Evolutionary conservation across 1,140 invertebrate species (phyloP).

Genomic region (Polypedilum vanderplanki): DNA sequence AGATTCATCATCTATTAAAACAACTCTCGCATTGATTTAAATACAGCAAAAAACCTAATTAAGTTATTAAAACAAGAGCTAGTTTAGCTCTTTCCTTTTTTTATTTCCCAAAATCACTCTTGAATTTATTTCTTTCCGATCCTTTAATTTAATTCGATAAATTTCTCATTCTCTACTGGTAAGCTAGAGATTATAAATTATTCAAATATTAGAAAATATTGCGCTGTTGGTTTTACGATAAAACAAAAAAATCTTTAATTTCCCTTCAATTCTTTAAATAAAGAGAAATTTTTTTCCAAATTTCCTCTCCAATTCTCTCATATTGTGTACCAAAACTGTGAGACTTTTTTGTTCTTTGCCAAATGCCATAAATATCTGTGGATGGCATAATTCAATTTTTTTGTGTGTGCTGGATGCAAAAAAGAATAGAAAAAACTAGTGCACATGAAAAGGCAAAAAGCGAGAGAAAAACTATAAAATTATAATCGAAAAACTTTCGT

Average conservation of each 20-base stretch:
- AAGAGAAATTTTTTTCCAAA: neutral
- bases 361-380: slow-evolving; percentile 19
- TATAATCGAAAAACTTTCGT: slow-evolving; percentile 28
- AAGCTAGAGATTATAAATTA: neutral
- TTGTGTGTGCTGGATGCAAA: neutral
- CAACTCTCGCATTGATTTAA: too few species aligned
- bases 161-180: too few species aligned
- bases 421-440: neutral
- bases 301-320: neutral
- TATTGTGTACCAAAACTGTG: neutral
- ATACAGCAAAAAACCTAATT: too few species aligned
- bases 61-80: too few species aligned
- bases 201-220: slow-evolving; percentile 10
- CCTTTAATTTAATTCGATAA: too few species aligned
- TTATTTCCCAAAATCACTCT: too few species aligned
- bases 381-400: slow-evolving; percentile 12
- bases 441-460: neutral
- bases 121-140: too few species aligned
- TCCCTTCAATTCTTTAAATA: neutral
- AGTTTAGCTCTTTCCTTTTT: too few species aligned
- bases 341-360: neutral
- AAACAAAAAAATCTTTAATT: neutral
- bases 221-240: neutral
- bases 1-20: too few species aligned
- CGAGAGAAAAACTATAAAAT: slow-evolving; percentile 19